Evolutionary conservation across 1,140 invertebrate species (phyloP), one percentile per base, ranked within the genome.

Genomic region (Diachasmimorpha longicaudata): DNA sequence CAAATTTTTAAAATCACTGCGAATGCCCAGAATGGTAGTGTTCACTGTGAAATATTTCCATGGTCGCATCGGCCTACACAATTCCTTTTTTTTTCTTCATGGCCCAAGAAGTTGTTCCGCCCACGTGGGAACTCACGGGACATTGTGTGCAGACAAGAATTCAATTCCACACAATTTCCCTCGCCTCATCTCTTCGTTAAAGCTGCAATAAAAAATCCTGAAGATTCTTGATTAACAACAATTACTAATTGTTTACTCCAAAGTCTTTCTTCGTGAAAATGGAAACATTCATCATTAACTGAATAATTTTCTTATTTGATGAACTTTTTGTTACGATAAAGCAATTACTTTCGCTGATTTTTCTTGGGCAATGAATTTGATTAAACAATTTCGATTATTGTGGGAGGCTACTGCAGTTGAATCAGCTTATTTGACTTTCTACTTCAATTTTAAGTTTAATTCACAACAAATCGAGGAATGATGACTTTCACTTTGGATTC

Each of bases 401-500:
- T 46, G 44, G n/a, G 11, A 66, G 31, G 31, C 31, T 31, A 6
- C 6, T 31, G 31, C 31, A 42, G 39, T 42, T 13, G 39, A 68
- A 39, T n/a, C n/a, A 37, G 1, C 25, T 31, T 31, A 68, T 37
- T 68, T 68, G 31, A 68, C 44, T 75, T 70, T 70, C 46, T 70
- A 63, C 37, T 70, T 16, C 10, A 37, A 36, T 70, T 55, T 36
- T 37, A 36, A 48, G 69, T 42, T 70, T 25, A 13, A 14, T 42
- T 23, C 21, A 46, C 42, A 3, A 70, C 42, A 14, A 70, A 16
- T 44, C n/a, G 37, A 44, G 42, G 13, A 52, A 52, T 52, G 14
- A 44, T 44, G 23, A 71, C 70, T 71, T 71, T 71, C 70, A 71
- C 70, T 55, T 37, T 23, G 21, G 42, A 25, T 71, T 52, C 46